Conservation (phyloP, 2,888 invertebrate genomes). For the Coleophora deauratella region DNA sequence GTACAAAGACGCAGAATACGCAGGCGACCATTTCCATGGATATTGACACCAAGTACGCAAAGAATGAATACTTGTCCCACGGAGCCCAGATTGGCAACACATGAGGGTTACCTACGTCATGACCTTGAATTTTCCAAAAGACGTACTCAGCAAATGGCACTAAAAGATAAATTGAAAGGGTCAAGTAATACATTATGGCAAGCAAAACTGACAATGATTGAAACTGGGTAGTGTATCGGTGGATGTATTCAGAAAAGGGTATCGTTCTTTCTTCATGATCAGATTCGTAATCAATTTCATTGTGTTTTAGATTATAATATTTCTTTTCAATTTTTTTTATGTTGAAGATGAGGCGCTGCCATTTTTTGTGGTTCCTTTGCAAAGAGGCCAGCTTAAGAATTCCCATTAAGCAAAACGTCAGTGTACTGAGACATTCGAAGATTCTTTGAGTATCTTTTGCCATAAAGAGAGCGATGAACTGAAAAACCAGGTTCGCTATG, state of each 20-base stretch:
- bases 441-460: slow-evolving; percentile 32
- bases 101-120: slow-evolving; percentile 31
- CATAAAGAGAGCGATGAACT: slow-evolving; percentile 29
- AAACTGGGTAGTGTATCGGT: slow-evolving; percentile 33
- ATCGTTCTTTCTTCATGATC: slow-evolving; percentile 23
- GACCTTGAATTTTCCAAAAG: slow-evolving; percentile 19
- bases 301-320: slow-evolving; percentile 19
- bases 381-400: slow-evolving; percentile 40
- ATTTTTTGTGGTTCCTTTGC: slow-evolving; percentile 21
- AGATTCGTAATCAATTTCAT: slow-evolving; percentile 22
- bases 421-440: slow-evolving; percentile 46
- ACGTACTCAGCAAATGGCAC: slow-evolving; percentile 46
- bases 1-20: slow-evolving; percentile 39
- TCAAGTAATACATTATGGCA: slow-evolving; percentile 34
- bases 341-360: slow-evolving; percentile 32
- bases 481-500: slow-evolving; percentile 26
- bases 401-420: slow-evolving; percentile 48
- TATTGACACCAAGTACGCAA: slow-evolving; percentile 32
- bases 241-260: slow-evolving; percentile 20
- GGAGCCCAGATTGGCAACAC: slow-evolving; percentile 47
- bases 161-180: slow-evolving; percentile 33
- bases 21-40: slow-evolving; percentile 35
- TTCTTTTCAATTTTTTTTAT: slow-evolving; percentile 30
- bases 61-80: slow-evolving; percentile 24
- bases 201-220: slow-evolving; percentile 26